Evolutionary conservation across 1,140 invertebrate genomes (phyloP), one percentile per base, ranked within the genome.

Genomic region (Drosophila sucinea): DNA sequence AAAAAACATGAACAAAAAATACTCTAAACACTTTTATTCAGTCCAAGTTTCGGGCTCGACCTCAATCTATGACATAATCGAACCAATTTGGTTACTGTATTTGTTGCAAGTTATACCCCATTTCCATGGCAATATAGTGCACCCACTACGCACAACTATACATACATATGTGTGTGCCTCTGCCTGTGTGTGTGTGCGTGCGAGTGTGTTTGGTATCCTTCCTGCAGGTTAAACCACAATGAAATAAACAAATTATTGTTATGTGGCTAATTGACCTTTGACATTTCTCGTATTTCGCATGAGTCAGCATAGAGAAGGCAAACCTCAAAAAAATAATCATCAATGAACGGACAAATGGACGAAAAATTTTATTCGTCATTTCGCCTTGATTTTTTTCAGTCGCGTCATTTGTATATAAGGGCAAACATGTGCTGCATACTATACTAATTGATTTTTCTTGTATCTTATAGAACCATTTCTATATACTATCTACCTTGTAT

Each of bases 391-490:
- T 27, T 51, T 51, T 27, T 51, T 27, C 8, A 67, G 65, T 74
- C 75, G 73, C 75, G 75, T 77, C 75, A 78, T 75, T 67, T 38
- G 17, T 44, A 60, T 35, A 56, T 65, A 54, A 55, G 10, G 51
- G 38, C 33, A 41, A 60, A 65, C 47, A 56, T 61, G 47, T 58
- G 65, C 54, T 58, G 65, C 54, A 67, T 56, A 55, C 58, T 62
- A 77, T 55, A 77, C 62, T 70, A 77, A 77, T 77, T 77, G 75
- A 77, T 66, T 74, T 70, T 58, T 67, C 67, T 74, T 70, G 54
- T 67, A 55, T 33, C 8, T 56, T 35, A 47, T 23, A 58, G 32
- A 47, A 25, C 23, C 8, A 8, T 47, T 47, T 47, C 4, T 4
- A 47, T 44, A 7, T 44, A 44, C 17, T 38, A 38, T 11, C 0